Percentiles rank a stretch among this genome's conserved stretches.
phyloP scores from a whole-genome alignment of 1,140 invertebrate genomes.

The Apis mellifera region Amel_HAv3.1 CM009938.2:1729001-1729500 shows the following conservation, averaged over 20 bases:
- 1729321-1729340: background rate
- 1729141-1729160: background rate
- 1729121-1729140: background rate
- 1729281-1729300: background rate
- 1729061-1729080: background rate
- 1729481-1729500: background rate
- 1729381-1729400: background rate
- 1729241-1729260: background rate
- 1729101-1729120: background rate
- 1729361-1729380: background rate
- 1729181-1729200: constrained; percentile 9
- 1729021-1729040: background rate
- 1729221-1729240: background rate
- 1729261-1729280: background rate
- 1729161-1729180: background rate
- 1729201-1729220: background rate
- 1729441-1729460: too few species aligned
- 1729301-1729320: background rate
- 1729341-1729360: too few species aligned
- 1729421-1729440: too few species aligned
- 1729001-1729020: background rate
- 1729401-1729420: background rate
- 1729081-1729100: background rate
- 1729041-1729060: background rate
- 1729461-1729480: too few species aligned